Evolutionary conservation across 2,888 invertebrate genomes (phyloP), one percentile per base, ranked within the genome.

Genomic region (Diarsia dahlii): DNA sequence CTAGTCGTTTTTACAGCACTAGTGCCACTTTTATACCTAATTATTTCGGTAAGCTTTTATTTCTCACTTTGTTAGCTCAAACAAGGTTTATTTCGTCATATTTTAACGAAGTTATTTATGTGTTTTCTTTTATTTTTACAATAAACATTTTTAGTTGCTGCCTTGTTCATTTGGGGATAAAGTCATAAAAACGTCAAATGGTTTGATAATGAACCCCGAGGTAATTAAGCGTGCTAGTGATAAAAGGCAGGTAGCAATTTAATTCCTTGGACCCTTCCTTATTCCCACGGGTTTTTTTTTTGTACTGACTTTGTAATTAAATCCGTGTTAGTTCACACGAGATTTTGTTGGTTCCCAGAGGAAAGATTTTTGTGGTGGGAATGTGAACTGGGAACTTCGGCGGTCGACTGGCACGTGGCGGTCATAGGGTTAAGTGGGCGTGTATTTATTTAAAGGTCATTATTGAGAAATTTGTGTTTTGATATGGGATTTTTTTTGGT

Each of bases 311-410:
- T 75, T 74, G 8, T 75, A 69, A 74, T 67, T 39, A 69, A 77
- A 76, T 76, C 48, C 45, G 58, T 79, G 76, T 72, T 66, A 48
- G 82, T 88, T 87, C 87, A 80, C 88, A 80, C 73, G 87, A 78
- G 80, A 81, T 68, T 70, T 76, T 12, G 76, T 74, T 9, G 45
- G 78, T 88, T 87, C 87, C 67, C 87, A 82, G 18, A 45, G 80
- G 82, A 82, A 82, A 78, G 48, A 60, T 15, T 73, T 68, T 60
- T 82, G 34, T 34, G 13, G 74, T 66, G 60, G 75, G 72, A 72
- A 74, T 87, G 87, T 79, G 87, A 87, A 88, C 71, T 68, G 88
- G 79, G 87, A 87, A 88, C 65, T 65, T 60, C 48, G 60, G 72
- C 54, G 23, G 62, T 70, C 39, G 63, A 69, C 60, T 39, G 78